Base-by-base conservation (phyloP, 2,797 vertebrate species). In the Tympanoctomys barrerae region DNA sequence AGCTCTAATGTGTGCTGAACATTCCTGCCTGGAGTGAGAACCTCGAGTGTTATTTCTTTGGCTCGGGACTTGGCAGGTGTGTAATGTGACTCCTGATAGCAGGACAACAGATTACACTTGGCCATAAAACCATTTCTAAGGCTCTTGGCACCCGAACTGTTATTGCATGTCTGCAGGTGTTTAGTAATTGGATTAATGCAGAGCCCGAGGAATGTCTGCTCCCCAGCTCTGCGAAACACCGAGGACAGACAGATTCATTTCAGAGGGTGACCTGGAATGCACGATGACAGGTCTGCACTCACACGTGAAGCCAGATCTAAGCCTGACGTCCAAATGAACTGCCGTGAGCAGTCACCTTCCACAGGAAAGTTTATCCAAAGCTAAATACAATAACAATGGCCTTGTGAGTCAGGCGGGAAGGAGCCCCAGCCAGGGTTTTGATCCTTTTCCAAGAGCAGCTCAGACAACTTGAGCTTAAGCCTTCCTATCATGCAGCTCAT, bases 131-230 rank as follows among this genome's bases (percentile, higher is more conserved):
- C 98, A 96, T 98, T 98, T 98, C 98, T 98, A 97, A 98, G 98
- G 96, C 97, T 98, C 98, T 99, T 99, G 99, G 99, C 98, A 99
- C 98, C 96, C 98, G 96, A 98, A 99, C 98, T 99, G 98, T 99
- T 99, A 99, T 99, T 99, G 98, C 99, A 99, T 98, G 98, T 99
- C 99, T 99, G 99, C 99, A 99, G 99, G 99, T 99, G 99, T 99
- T 99, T 99, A 98, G 98, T 99, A 99, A 99, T 99, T 99, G 99
- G 99, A 99, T 99, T 99, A 99, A 99, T 99, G 98, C 98, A 98
- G 98, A 98, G 98, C 98, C 98, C 98, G 97, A 99, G 98, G 99
- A 99, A 99, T 99, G 99, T 98, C 98, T 99, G 98, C 98, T 95
- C 98, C 97, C 94, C 81, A 71, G 97, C 97, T 97, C 96, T 10